A percentile compares a stretch with the other conserved stretches of the same genome.
Evolutionary conservation across 2,797 vertebrate genomes (phyloP).

Genomic region (Peromyscus eremicus): DNA sequence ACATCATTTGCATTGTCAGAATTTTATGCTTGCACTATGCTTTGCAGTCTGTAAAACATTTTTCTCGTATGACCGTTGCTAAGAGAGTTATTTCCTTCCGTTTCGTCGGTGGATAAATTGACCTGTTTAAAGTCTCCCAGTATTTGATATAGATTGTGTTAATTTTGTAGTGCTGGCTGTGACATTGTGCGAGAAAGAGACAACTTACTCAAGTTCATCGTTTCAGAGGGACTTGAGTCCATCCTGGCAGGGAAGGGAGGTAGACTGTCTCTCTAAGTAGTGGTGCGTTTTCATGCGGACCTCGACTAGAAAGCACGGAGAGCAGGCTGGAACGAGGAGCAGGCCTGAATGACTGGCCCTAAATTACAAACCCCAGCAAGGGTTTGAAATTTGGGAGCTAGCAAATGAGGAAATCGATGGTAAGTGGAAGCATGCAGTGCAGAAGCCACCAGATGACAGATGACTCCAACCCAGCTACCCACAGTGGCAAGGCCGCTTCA

Average conservation of each 20-base stretch:
- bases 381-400: not conserved
- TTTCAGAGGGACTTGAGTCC: not conserved
- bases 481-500: not conserved
- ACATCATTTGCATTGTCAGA: not conserved
- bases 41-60: conserved; percentile 25
- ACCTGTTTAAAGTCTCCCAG: not conserved
- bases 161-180: not conserved
- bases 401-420: not conserved
- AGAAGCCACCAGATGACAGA: not conserved
- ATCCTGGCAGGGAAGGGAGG: not conserved
- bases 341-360: not conserved
- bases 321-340: not conserved
- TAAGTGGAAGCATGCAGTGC: not conserved
- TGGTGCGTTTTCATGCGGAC: not conserved
- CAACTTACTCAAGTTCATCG: not conserved
- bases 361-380: not conserved
- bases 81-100: not conserved
- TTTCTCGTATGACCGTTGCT: not conserved
- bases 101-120: not conserved
- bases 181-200: not conserved
- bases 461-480: not conserved
- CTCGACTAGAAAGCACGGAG: not conserved
- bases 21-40: not conserved
- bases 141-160: not conserved
- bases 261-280: not conserved